Evolutionary conservation across 92 coral and sea anemone genomes (phyloP), one percentile per base, ranked within the genome.

Genomic region (Desmophyllum pertusum): DNA sequence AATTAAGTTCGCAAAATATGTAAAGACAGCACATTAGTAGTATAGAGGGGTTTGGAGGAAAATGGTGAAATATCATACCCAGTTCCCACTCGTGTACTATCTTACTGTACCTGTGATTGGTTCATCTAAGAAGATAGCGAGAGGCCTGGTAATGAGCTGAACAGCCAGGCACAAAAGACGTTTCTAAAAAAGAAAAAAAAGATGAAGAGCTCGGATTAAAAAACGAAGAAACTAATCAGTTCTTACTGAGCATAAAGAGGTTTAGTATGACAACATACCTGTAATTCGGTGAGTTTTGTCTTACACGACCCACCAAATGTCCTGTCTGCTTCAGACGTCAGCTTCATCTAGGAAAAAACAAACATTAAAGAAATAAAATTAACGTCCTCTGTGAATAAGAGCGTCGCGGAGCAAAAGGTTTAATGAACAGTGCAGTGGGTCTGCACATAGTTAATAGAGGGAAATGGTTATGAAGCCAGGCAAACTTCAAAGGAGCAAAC

Each of bases 111-210:
- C 92, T 50, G 92, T 43, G 55, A 86, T 73, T 57, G 92, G 89
- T 36, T 89, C 92, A 33, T 89, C 92, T 72, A 89, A 53, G 70
- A 89, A 79, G 10, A 89, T 50, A 0, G 81, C 85, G 7, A 83
- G 85, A 50, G 92, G 92, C 63, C 73, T 89, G 86, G 70, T 79
- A 13, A 84, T 70, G 37, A 89, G 73, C 62, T 84, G 85, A 3
- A 53, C 23, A 18, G 92, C 92, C 43, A 89, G 62, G 36, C 88
- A 63, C 63, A 79, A 37, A 43, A 77, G 85, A 30, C 86, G 85
- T 41, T 78, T 79, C 92, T 89, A 68, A 15, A 62, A 81, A n/a
- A 7, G 19, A 15, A 31, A 4, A 14, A 82, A 10, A 14, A n/a
- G n/a, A n/a, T 5, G 2, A 42, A 59, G 18, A n/a, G 2, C 9